These are phyloP conservation scores for Chromis chromis DNA, from an alignment of 2,797 vertebrate species.

Conservation along the genomic window DNA sequence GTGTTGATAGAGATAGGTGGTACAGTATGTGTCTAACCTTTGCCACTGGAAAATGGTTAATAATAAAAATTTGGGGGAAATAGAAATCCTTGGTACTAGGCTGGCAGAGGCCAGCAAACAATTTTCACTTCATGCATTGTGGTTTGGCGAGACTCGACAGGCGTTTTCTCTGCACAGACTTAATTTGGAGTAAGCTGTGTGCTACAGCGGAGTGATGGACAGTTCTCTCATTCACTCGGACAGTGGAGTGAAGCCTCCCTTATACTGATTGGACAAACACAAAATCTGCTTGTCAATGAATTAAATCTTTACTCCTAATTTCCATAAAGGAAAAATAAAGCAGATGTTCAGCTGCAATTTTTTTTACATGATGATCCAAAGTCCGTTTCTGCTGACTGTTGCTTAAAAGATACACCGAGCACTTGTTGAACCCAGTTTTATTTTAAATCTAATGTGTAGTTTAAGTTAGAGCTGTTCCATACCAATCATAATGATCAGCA, in stretches of 20 bases:
- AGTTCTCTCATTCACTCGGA: constrained; percentile 21
- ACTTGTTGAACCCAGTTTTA: not conserved
- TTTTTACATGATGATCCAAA: constrained; percentile 3
- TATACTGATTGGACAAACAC: constrained; percentile 1
- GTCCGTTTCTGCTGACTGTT: constrained; percentile 13
- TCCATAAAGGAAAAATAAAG: not conserved
- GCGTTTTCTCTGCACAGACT: constrained; percentile 33
- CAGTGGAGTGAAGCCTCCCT: not conserved
- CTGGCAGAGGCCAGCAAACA: not conserved
- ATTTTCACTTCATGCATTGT: constrained; percentile 37
- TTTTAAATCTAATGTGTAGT: not conserved
- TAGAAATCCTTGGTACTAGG: not conserved
- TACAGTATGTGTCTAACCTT: constrained; percentile 4
- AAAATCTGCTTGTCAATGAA: not conserved
- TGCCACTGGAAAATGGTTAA: constrained; percentile 11
- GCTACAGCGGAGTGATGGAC: constrained; percentile 29
- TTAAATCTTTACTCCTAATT: constrained; percentile 8
- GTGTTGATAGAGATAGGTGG: not conserved
- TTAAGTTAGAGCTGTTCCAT: not conserved
- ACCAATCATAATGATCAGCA: not conserved
- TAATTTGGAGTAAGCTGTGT: constrained; percentile 9
- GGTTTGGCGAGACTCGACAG: constrained; percentile 34
- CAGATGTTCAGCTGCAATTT: not conserved
- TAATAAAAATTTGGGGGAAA: not conserved
- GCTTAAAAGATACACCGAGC: not conserved